Percentiles rank a stretch among this genome's conserved stretches.
Evolutionary conservation across 2,113 vertebrate species (phyloP).

Genomic region (Mola mola): DNA sequence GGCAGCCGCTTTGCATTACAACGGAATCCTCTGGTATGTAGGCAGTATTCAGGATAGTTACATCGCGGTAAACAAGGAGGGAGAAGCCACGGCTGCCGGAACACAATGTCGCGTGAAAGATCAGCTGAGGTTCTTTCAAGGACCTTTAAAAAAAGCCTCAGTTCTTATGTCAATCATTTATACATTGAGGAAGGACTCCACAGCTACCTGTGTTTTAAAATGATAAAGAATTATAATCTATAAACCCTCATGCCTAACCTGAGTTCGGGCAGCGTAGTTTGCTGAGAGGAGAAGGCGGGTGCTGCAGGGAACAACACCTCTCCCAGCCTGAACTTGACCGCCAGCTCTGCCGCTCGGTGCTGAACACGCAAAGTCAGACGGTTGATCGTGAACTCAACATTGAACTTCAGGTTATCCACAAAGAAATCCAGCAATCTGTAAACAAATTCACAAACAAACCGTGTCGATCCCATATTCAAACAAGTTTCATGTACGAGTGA

Average conservation of each 20-base stretch:
- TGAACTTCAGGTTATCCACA: conserved; percentile 84
- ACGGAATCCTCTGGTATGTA: too few species aligned
- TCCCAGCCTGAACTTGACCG: conserved; percentile 35
- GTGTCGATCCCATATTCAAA: neutral
- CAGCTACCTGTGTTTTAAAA: too few species aligned
- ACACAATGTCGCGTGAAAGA: too few species aligned
- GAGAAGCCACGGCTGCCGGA: too few species aligned
- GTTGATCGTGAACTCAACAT: conserved; percentile 89
- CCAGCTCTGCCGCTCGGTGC: conserved; percentile 86
- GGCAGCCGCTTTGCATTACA: too few species aligned
- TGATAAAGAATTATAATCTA: too few species aligned
- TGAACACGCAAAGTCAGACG: conserved; percentile 83
- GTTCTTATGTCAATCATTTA: too few species aligned
- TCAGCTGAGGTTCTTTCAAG: too few species aligned
- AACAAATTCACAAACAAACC: conserved; percentile 8
- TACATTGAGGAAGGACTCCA: too few species aligned
- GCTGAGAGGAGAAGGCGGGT: neutral
- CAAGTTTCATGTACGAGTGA: neutral
- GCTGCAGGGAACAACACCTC: conserved; percentile 74
- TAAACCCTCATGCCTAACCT: conserved; percentile 55
- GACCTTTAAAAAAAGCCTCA: too few species aligned
- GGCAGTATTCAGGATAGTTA: too few species aligned
- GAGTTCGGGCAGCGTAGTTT: conserved; percentile 33
- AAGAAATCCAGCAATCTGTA: conserved; percentile 85
- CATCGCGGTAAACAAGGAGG: too few species aligned